These are phyloP conservation scores for Endotricha flammealis DNA, from an alignment of 2,888 invertebrate species.

Conservation along the genomic window DNA sequence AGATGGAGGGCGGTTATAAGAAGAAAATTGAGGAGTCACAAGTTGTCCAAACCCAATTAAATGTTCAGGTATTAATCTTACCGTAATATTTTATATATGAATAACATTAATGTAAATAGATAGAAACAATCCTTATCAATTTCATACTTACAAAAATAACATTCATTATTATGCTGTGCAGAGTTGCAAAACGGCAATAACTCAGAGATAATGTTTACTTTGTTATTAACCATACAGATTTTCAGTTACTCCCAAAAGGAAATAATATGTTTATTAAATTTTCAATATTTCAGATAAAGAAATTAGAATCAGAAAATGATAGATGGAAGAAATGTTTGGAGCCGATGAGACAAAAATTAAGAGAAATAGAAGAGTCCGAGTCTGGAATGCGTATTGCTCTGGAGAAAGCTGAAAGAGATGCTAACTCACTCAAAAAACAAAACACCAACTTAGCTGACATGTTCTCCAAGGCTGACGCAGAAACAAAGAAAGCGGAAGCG, in stretches of 20 bases:
- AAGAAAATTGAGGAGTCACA: constrained; percentile 74
- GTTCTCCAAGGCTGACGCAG: constrained; percentile 64
- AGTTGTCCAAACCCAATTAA: constrained; percentile 62
- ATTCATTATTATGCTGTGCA: too few relatives aligned
- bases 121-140: too few relatives aligned
- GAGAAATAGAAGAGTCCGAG: constrained; percentile 79
- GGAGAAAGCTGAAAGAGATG: constrained; percentile 76
- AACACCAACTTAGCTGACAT: constrained; percentile 65
- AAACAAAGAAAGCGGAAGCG: constrained; percentile 68
- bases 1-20: constrained; percentile 82
- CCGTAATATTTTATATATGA: too few relatives aligned
- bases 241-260: too few relatives aligned
- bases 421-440: constrained; percentile 64
- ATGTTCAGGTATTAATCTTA: too few relatives aligned
- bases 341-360: constrained; percentile 72
- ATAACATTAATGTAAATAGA: too few relatives aligned
- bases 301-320: constrained; percentile 56
- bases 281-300: constrained; percentile 38
- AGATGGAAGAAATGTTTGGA: constrained; percentile 74
- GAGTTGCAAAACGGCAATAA: too few relatives aligned
- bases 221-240: too few relatives aligned
- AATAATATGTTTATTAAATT: background rate
- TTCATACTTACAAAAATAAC: too few relatives aligned
- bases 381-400: constrained; percentile 72
- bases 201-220: too few relatives aligned